phyloP scores from a whole-genome alignment of 1,140 invertebrate species.

The Cherax quadricarinatus region DNA sequence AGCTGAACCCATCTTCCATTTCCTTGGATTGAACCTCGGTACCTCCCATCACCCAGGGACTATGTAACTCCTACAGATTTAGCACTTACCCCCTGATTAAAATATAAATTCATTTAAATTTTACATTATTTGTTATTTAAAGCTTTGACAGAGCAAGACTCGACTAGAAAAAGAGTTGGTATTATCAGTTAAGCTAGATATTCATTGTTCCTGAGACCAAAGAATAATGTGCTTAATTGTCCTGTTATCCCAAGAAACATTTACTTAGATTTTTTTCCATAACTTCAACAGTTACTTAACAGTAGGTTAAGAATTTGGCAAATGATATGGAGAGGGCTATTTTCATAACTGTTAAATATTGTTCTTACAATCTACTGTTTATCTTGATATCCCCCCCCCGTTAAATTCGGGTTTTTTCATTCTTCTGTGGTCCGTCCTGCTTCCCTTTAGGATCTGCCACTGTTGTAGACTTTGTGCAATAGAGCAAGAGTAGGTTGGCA shows the following conservation, averaged over 20 bases:
- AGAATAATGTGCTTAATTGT: neutral
- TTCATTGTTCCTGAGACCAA: neutral
- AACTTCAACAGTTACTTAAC: neutral
- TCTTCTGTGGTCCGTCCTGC: conserved; percentile 64
- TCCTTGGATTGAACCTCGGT: too few relatives aligned
- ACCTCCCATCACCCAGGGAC: too few relatives aligned
- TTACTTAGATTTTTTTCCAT: neutral
- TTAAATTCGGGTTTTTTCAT: conserved; percentile 10
- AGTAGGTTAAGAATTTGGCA: conserved; percentile 28
- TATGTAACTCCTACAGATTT: too few relatives aligned
- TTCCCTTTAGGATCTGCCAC: conserved; percentile 53
- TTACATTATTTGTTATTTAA: neutral
- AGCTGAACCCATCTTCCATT: too few relatives aligned
- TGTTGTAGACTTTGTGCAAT: conserved; percentile 43
- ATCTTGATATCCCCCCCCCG: neutral
- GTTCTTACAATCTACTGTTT: conserved; percentile 26
- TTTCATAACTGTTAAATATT: conserved; percentile 46
- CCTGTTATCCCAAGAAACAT: neutral
- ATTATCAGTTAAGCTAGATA: neutral
- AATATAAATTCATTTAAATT: neutral
- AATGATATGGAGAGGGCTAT: conserved; percentile 39
- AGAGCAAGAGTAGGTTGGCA: conserved; percentile 25
- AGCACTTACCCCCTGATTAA: neutral
- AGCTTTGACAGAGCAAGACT: neutral
- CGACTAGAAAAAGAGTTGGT: neutral